Evolutionary conservation across 1,140 invertebrate species (phyloP), one percentile per base, ranked within the genome.

Genomic region (Choristoneura fumiferana): DNA sequence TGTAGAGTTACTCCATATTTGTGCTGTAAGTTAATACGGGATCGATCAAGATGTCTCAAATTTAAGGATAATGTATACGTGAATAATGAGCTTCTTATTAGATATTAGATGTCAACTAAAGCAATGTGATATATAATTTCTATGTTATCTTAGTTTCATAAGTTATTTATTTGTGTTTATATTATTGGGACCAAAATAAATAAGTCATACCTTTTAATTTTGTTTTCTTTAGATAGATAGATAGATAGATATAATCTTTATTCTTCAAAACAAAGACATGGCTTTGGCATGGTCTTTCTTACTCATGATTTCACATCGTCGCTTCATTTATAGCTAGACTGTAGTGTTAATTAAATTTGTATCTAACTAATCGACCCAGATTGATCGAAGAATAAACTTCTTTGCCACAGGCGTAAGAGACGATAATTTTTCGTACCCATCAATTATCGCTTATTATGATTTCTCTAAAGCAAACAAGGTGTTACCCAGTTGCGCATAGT

Each of bases 171-270:
- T 37, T 36, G 34, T 57, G 17, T 63, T 34, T 58, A 61, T 58
- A 54, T 67, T 68, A 59, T 73, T 70, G 81, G 81, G 81, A 84
- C 81, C 81, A 84, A 81, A 82, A 78, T 81, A 84, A 84, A 81
- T 69, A 69, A 58, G 67, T 62, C 69, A 63, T 66, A 45, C 62
- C 62, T 71, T 62, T 54, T 56, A 8, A 33, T 4, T 49, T 37
- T 60, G 22, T 29, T 29, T 2, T 29, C 22, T 29, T 6, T 29
- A n/a, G n/a, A n/a, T n/a, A n/a, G n/a, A n/a, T n/a, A n/a, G n/a
- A n/a, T n/a, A n/a, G n/a, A n/a, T n/a, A n/a, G n/a, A n/a, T n/a
- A n/a, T n/a, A n/a, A n/a, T n/a, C n/a, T n/a, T n/a, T n/a, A n/a
- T n/a, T n/a, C n/a, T n/a, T n/a, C n/a, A n/a, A n/a, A n/a, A n/a